Evolutionary conservation across 2,113 vertebrate genomes (phyloP).

Genomic region (Delphinapterus leucas): DNA sequence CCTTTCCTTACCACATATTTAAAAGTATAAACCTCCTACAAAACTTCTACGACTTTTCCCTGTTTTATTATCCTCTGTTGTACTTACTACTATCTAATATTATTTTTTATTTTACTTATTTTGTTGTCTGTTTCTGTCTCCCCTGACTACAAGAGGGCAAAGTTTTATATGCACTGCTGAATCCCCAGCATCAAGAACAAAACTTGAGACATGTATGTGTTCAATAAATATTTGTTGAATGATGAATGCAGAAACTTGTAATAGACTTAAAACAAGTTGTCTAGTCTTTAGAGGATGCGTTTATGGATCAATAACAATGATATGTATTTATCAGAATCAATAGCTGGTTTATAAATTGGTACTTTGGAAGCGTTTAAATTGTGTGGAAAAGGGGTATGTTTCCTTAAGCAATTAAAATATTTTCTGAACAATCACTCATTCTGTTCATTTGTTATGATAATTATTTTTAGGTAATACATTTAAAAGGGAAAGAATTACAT

Average conservation of each 20-base stretch:
- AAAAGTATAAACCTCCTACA: neutral
- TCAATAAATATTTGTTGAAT: neutral
- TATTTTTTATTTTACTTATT: neutral
- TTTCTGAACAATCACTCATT: neutral
- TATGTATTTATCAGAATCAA: neutral
- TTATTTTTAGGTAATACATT: neutral
- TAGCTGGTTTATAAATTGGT: neutral
- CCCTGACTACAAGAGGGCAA: neutral
- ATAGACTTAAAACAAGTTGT: neutral
- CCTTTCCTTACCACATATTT: neutral
- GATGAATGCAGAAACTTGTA: neutral
- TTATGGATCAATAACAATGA: constrained; percentile 27
- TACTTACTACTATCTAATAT: neutral
- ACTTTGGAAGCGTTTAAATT: constrained; percentile 5
- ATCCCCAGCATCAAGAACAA: neutral
- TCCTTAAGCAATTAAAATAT: neutral
- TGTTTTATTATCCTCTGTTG: neutral
- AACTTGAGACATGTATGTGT: neutral
- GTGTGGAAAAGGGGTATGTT: neutral
- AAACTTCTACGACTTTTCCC: neutral
- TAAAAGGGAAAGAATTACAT: neutral
- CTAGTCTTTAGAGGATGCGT: neutral
- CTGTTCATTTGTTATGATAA: neutral
- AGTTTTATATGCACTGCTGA: neutral
- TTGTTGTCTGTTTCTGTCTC: neutral